Percentiles rank a stretch among this genome's conserved stretches.
Conservation (phyloP, 2,888 invertebrate genomes). For the Nematopogon swammerdamellus region DNA sequence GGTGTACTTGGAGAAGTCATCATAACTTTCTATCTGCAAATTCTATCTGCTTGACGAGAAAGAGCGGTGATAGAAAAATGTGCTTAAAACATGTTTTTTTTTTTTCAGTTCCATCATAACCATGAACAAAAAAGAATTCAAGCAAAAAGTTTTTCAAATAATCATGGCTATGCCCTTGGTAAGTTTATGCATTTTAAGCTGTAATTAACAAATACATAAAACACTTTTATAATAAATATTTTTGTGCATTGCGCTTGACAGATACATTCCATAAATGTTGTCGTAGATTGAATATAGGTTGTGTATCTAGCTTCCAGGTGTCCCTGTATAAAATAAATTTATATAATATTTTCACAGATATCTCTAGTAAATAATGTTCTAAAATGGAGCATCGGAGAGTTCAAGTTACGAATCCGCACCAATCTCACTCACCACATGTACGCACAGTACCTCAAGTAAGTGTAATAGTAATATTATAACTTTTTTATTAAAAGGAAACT, state of each 20-base stretch:
- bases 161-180: conserved; percentile 85
- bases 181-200: conserved; percentile 37
- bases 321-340: no score
- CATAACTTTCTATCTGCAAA: no score
- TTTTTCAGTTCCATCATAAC: conserved; percentile 84
- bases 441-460: conserved; percentile 89
- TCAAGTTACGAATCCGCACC: conserved; percentile 87
- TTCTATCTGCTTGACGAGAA: no score
- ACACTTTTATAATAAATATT: no score
- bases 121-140: conserved; percentile 77
- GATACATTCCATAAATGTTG: no score
- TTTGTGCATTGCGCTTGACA: no score
- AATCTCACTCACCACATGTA: conserved; percentile 85
- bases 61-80: no score
- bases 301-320: no score
- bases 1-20: no score
- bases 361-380: conserved; percentile 91
- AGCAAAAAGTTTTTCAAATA: conserved; percentile 70
- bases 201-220: no score
- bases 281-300: no score
- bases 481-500: neutral
- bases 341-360: conserved; percentile 79
- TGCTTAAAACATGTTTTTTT: conserved; percentile 12
- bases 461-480: no score
- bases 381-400: conserved; percentile 92